A percentile compares a stretch with the other conserved stretches of the same genome.
Conservation (phyloP, 2,888 invertebrate genomes). For the Euspilapteryx auroguttella region DNA sequence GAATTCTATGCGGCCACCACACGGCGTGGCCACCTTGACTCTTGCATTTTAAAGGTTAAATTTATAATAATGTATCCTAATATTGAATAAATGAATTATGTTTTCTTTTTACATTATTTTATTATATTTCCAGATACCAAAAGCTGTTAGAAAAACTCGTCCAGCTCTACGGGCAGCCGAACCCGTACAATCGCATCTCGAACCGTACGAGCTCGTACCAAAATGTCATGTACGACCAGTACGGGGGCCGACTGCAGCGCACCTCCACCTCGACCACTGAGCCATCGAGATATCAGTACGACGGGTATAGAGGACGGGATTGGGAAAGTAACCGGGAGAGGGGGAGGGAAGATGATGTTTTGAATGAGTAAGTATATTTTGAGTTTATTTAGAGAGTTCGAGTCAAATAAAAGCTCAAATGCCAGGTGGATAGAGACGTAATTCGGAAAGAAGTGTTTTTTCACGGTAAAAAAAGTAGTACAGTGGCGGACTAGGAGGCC, state of each 20-base stretch:
- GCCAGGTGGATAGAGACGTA: too few relatives aligned
- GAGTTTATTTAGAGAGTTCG: too few relatives aligned
- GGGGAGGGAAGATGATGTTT: conserved; percentile 13
- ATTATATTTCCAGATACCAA: conserved; percentile 70
- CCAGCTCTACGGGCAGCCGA: conserved; percentile 55
- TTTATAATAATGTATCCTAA: too few relatives aligned
- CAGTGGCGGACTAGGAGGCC: too few relatives aligned
- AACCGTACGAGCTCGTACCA: conserved; percentile 21
- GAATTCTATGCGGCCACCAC: too few relatives aligned
- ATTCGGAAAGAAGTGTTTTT: too few relatives aligned
- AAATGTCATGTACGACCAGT: conserved; percentile 16
- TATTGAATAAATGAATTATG: too few relatives aligned
- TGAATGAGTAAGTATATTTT: conserved; percentile 9
- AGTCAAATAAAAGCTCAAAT: too few relatives aligned
- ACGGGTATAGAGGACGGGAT: conserved; percentile 17
- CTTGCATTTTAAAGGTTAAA: too few relatives aligned
- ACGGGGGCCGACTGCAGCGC: conserved; percentile 16
- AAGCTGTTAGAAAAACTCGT: conserved; percentile 65
- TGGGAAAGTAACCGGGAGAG: conserved; percentile 13
- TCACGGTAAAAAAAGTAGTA: too few relatives aligned
- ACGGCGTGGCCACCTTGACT: too few relatives aligned
- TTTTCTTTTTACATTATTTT: too few relatives aligned
- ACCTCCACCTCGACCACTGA: conserved; percentile 19
- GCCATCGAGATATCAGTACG: conserved; percentile 17
- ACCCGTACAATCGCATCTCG: conserved; percentile 26